These are phyloP conservation scores for Sus scrofa DNA, from an alignment of 2,113 vertebrate genomes.

Conservation along the genomic window DNA sequence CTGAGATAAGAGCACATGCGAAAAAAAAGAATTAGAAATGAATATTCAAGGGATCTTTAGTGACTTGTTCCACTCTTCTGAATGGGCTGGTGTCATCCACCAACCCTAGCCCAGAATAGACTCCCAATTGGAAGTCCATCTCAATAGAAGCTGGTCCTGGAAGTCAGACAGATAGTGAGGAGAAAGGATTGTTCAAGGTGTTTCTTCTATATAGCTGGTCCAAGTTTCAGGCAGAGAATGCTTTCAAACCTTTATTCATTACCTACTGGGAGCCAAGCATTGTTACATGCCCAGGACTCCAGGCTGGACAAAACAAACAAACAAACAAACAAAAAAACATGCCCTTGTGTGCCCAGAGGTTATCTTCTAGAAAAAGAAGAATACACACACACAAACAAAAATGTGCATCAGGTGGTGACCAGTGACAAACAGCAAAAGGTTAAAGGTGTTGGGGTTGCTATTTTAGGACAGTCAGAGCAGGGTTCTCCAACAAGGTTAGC, in stretches of 20 bases:
- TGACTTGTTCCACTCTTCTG: background rate
- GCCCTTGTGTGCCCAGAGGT: background rate
- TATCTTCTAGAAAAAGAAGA: background rate
- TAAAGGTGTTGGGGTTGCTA: background rate
- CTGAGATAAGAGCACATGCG: background rate
- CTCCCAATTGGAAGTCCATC: background rate
- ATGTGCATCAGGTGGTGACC: background rate
- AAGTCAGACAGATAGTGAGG: background rate
- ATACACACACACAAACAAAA: background rate
- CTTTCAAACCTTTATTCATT: background rate
- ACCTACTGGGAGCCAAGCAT: background rate
- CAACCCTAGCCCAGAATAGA: background rate
- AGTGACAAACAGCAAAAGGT: background rate
- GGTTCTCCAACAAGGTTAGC: background rate
- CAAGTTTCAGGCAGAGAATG: background rate
- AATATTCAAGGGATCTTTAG: background rate
- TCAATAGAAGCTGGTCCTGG: background rate
- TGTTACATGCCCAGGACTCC: too few species aligned
- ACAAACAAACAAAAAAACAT: background rate
- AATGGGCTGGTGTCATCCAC: background rate
- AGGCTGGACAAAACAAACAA: background rate
- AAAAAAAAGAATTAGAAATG: background rate
- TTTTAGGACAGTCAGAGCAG: background rate
- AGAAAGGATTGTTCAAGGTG: background rate
- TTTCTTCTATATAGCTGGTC: background rate